Percentiles rank a stretch among this genome's conserved stretches.
Conservation (phyloP, 2,797 vertebrate genomes). For the Decapterus maruadsi region DNA sequence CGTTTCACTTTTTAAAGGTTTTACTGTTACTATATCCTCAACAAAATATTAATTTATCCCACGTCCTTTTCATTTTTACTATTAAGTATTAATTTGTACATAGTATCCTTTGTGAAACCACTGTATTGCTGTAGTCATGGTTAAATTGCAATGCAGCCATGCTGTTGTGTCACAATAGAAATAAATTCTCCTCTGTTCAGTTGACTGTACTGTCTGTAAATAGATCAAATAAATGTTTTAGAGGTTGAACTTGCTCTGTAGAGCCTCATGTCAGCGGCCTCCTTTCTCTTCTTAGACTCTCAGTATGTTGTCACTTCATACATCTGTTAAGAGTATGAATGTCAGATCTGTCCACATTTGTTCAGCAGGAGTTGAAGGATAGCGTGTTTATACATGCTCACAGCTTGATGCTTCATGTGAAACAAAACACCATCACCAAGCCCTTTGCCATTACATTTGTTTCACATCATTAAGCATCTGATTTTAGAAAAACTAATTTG, state of each 20-base stretch:
- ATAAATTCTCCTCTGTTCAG: slow-evolving; percentile 65
- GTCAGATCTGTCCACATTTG: neutral
- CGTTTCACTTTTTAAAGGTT: slow-evolving; percentile 42
- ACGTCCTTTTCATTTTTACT: slow-evolving; percentile 54
- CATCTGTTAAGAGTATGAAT: neutral
- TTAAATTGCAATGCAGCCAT: slow-evolving; percentile 71
- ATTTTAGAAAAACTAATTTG: neutral
- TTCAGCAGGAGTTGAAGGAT: slow-evolving; percentile 1
- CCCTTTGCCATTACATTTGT: neutral
- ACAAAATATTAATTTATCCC: slow-evolving; percentile 80
- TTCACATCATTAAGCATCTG: neutral
- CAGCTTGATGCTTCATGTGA: neutral
- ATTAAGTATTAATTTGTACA: slow-evolving; percentile 84
- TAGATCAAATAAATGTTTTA: slow-evolving; percentile 85
- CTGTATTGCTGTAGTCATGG: slow-evolving; percentile 63
- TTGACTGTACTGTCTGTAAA: slow-evolving; percentile 80
- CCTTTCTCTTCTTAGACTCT: slow-evolving; percentile 46
- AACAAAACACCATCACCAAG: neutral
- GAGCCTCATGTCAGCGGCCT: slow-evolving; percentile 59
- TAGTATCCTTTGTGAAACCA: slow-evolving; percentile 67
- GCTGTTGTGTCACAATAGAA: slow-evolving; percentile 64
- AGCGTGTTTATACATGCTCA: slow-evolving; percentile 2
- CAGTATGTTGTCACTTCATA: slow-evolving; percentile 8
- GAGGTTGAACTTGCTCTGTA: slow-evolving; percentile 66
- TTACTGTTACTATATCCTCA: slow-evolving; percentile 63